Conservation (phyloP, 1,140 invertebrate species). For the Manduca sexta region DNA sequence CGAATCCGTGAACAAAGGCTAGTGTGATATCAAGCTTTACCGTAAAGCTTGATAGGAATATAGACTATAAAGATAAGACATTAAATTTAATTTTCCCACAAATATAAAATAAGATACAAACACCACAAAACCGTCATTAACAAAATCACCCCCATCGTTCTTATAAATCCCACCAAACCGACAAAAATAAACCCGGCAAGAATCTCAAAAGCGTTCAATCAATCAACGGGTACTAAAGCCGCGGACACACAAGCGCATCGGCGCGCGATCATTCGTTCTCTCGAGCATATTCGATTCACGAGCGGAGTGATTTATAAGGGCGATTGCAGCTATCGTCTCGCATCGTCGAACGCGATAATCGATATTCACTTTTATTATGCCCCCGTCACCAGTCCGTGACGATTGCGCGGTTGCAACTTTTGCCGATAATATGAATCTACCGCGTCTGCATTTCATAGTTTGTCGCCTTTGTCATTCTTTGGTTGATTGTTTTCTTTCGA, state of each 20-base stretch:
- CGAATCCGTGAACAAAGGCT: too few relatives aligned
- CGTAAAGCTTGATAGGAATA: too few relatives aligned
- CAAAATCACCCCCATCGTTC: background rate
- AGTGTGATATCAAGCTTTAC: too few relatives aligned
- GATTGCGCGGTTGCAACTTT: conserved; percentile 5
- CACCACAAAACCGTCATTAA: background rate
- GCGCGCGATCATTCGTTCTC: conserved; percentile 15
- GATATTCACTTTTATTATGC: conserved; percentile 55
- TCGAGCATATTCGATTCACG: conserved; percentile 42
- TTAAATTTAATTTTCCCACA: too few relatives aligned
- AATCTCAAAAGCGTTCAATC: too few relatives aligned
- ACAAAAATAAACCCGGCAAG: too few relatives aligned
- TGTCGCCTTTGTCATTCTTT: background rate
- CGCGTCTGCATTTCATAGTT: background rate
- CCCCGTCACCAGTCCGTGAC: conserved; percentile 27
- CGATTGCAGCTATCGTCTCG: conserved; percentile 39
- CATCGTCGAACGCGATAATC: conserved; percentile 48
- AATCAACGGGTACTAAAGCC: conserved; percentile 2
- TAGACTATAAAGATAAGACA: background rate
- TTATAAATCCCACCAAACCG: too few relatives aligned
- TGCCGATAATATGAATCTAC: background rate
- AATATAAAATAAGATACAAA: too few relatives aligned
- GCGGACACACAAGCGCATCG: conserved; percentile 15
- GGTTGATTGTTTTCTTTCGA: too few relatives aligned
- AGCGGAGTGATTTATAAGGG: conserved; percentile 50